phyloP scores from a whole-genome alignment of 2,113 vertebrate genomes.

The Reinhardtius hippoglossoides region DNA sequence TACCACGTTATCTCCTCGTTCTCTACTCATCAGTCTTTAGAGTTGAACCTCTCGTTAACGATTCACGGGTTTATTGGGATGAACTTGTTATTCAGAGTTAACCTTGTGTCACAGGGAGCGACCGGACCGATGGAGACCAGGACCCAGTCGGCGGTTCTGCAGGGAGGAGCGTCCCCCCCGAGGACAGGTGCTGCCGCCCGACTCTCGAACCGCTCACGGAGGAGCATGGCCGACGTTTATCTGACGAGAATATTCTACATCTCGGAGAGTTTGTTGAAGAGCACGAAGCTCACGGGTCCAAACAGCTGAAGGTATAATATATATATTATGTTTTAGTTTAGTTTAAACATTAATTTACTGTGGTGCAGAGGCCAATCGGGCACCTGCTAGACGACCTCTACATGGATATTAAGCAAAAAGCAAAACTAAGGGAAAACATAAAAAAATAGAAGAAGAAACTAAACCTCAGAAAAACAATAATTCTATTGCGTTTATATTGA shows the following conservation, averaged over 20 bases:
- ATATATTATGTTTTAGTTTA: not conserved
- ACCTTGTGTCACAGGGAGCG: not conserved
- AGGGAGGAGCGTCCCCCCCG: constrained; percentile 30
- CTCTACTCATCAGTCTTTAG: no score
- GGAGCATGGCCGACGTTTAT: no score
- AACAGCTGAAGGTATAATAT: constrained; percentile 55
- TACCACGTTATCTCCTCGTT: no score
- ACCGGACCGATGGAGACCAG: constrained; percentile 24
- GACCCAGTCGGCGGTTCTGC: constrained; percentile 49
- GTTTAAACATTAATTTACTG: not conserved
- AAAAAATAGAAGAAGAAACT: not conserved
- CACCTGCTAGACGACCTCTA: not conserved
- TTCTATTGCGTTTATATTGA: not conserved
- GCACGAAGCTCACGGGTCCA: constrained; percentile 22
- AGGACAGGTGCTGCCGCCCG: constrained; percentile 63
- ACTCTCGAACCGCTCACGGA: not conserved
- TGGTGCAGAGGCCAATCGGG: not conserved
- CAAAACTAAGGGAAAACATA: no score
- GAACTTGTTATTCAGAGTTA: no score
- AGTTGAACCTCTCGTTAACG: no score
- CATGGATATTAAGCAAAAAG: not conserved
- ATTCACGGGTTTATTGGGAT: no score
- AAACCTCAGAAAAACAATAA: not conserved
- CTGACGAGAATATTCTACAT: no score
- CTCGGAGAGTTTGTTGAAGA: not conserved